Base-by-base conservation (phyloP, 2,888 invertebrate genomes). In the Hydriomena furcata region DNA sequence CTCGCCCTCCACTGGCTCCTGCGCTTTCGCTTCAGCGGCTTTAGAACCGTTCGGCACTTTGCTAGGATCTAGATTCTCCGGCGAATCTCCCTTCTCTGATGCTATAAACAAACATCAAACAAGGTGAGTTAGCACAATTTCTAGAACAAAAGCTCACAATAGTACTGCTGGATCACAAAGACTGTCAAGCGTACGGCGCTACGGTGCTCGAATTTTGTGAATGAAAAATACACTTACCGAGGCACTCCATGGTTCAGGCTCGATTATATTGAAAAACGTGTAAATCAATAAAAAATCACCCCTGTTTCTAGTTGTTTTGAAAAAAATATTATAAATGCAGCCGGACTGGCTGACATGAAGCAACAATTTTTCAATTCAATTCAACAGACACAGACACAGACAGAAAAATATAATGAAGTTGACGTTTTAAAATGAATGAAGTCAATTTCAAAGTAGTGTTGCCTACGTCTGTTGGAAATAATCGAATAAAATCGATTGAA, bases 61-160 rank as follows among this genome's bases (percentile, higher is more conserved):
- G 68, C 87, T 91, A 50, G 92, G 85, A 77, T 91, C 92, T 62
- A 88, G 82, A 73, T 92, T 92, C 66, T 92, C 92, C 66, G 92
- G 88, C 52, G 85, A 83, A 66, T 92, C 92, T 68, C 88, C 89
- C 61, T 92, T 92, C 68, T 91, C 87, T 59, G 91, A 84, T 69
- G 90, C 92, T 92, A 68, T 76, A 82, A 79, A 81, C 63, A 81
- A 73, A 54, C 65, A 58, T 41, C 66, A 71, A 80, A n/a, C n/a
- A n/a, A 68, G 76, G 77, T 89, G 88, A 90, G 81, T 86, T 81
- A 77, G 87, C 88, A 90, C 72, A 76, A 76, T 76, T 87, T 86
- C 71, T 73, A 82, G 85, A 88, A 90, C 88, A 89, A 89, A 85
- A 88, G 87, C 69, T 72, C 72, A 72, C 61, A 46, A 51, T 72